Conservation (phyloP, 2,888 invertebrate genomes). For the Melieria picta region DNA sequence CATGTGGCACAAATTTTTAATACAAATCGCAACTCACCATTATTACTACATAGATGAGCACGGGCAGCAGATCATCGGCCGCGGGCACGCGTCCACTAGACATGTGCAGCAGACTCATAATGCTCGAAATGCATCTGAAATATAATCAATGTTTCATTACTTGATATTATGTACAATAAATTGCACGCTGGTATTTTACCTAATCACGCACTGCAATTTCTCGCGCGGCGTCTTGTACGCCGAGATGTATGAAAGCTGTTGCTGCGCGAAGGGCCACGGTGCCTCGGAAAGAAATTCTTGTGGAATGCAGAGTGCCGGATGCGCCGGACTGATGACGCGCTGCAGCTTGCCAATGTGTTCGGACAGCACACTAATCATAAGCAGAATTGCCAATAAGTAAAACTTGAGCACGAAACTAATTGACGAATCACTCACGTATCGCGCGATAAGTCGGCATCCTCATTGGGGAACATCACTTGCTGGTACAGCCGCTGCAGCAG, state of each 20-base stretch:
- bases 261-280: constrained; percentile 96
- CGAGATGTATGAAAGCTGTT: constrained; percentile 86
- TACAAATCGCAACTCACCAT: constrained; percentile 71
- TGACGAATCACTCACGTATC: constrained; percentile 76
- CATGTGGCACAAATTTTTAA: neutral
- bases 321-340: constrained; percentile 78
- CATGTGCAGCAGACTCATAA: constrained; percentile 92
- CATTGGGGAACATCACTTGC: constrained; percentile 95
- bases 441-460: constrained; percentile 91
- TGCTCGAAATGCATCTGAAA: constrained; percentile 84
- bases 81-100: constrained; percentile 84
- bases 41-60: constrained; percentile 94
- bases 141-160: neutral
- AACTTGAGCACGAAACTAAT: neutral
- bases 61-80: constrained; percentile 96
- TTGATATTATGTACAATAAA: neutral
- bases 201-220: constrained; percentile 71
- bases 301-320: constrained; percentile 83
- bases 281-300: constrained; percentile 89
- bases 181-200: constrained; percentile 48
- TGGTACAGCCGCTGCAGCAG: constrained; percentile 91
- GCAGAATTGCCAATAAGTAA: neutral
- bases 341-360: constrained; percentile 89
- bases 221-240: constrained; percentile 92
- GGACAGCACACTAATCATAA: constrained; percentile 75